Conservation (phyloP, 2,888 invertebrate species). For the Cryptosula pallasiana region DNA sequence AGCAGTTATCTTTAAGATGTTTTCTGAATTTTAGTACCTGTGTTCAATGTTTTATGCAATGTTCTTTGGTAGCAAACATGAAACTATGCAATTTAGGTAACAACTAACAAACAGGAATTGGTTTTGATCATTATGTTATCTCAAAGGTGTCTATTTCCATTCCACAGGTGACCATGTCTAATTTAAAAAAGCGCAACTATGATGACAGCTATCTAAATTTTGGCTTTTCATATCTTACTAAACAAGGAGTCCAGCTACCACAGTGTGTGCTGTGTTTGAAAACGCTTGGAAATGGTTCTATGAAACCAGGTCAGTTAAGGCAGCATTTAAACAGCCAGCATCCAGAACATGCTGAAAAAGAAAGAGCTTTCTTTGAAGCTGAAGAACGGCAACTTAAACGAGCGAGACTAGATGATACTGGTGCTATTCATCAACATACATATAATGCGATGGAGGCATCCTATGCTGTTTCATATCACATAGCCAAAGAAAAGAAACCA, state of each 20-base stretch:
- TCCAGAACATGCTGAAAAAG: neutral
- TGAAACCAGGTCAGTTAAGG: neutral
- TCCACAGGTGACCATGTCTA: neutral
- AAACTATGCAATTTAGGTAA: neutral
- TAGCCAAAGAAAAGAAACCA: neutral
- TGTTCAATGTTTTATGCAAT: neutral
- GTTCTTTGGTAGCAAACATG: neutral
- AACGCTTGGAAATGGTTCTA: neutral
- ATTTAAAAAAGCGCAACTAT: neutral
- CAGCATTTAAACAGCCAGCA: neutral
- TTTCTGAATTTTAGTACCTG: no score
- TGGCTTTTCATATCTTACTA: neutral
- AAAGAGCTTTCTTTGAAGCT: conserved; percentile 2
- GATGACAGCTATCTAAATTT: neutral
- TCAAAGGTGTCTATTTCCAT: no score
- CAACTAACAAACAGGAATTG: neutral
- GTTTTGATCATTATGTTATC: no score
- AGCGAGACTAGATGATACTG: neutral
- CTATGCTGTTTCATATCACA: neutral
- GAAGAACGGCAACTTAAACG: neutral
- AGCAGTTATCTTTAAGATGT: no score
- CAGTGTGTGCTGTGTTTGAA: neutral
- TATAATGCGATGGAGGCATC: neutral
- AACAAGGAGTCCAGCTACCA: neutral
- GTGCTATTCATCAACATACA: neutral